These are phyloP conservation scores for Myotis daubentonii DNA, from an alignment of 2,797 vertebrate genomes.

Conservation along the genomic window DNA sequence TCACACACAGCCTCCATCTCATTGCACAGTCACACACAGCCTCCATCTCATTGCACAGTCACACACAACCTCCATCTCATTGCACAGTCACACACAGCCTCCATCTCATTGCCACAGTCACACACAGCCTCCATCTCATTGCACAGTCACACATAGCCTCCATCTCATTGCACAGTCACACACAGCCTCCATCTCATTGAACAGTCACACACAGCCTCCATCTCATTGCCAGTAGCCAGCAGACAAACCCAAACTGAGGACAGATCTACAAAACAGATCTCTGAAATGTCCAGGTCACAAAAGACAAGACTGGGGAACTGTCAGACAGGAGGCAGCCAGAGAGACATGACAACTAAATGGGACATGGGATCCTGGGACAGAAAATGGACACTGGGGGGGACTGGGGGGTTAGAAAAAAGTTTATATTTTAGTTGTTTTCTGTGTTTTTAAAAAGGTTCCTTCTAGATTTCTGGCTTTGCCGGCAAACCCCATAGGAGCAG, in stretches of 20 bases:
- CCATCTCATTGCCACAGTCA: not conserved
- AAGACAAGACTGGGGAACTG: not conserved
- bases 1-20: not conserved
- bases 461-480: not conserved
- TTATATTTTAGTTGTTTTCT: not conserved
- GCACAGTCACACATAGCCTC: not conserved
- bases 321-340: rapidly evolving
- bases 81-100: too few species aligned
- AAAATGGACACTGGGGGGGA: not conserved
- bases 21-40: too few species aligned
- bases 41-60: not conserved
- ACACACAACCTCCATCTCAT: not conserved
- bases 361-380: not conserved
- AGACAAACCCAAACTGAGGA: not conserved
- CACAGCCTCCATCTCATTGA: not conserved
- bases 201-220: not conserved
- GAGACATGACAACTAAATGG: not conserved
- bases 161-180: too few species aligned
- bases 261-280: rapidly evolving
- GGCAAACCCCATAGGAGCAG: not conserved
- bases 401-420: not conserved
- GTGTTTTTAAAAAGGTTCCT: not conserved
- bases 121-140: not conserved
- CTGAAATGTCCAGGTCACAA: rapidly evolving
- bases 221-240: not conserved